Percentiles rank a stretch among this genome's conserved stretches.
Evolutionary conservation across 2,113 vertebrate species (phyloP).

Genomic region (Pagrus major): DNA sequence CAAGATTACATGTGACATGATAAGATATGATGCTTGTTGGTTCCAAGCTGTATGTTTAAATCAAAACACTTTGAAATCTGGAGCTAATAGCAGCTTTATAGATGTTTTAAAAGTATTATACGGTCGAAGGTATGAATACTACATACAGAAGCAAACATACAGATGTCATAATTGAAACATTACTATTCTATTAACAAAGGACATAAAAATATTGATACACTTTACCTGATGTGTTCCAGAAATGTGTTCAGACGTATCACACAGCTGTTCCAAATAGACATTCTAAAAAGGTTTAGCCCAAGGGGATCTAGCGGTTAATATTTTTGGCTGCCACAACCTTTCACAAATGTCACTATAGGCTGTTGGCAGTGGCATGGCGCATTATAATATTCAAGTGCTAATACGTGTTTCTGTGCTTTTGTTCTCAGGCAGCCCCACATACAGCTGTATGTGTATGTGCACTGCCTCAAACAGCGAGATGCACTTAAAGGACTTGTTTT

Average conservation of each 20-base stretch:
- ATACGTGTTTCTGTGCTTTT: neutral
- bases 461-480: neutral
- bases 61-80: neutral
- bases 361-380: neutral
- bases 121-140: neutral
- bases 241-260: neutral
- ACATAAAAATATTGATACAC: constrained; percentile 5
- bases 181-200: neutral
- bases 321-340: neutral
- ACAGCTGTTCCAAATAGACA: constrained; percentile 18
- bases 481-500: neutral
- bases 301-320: constrained; percentile 13
- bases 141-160: neutral
- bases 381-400: constrained; percentile 13
- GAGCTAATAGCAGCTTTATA: neutral
- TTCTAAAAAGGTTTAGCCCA: constrained; percentile 5
- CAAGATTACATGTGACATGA: neutral
- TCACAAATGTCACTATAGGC: constrained; percentile 12
- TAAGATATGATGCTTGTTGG: neutral
- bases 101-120: neutral
- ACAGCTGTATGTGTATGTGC: neutral
- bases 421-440: neutral
- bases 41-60: neutral
- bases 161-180: neutral
- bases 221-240: neutral